Evolutionary conservation across 2,797 vertebrate genomes (phyloP).

Genomic region (Lophotriccus pileatus): DNA sequence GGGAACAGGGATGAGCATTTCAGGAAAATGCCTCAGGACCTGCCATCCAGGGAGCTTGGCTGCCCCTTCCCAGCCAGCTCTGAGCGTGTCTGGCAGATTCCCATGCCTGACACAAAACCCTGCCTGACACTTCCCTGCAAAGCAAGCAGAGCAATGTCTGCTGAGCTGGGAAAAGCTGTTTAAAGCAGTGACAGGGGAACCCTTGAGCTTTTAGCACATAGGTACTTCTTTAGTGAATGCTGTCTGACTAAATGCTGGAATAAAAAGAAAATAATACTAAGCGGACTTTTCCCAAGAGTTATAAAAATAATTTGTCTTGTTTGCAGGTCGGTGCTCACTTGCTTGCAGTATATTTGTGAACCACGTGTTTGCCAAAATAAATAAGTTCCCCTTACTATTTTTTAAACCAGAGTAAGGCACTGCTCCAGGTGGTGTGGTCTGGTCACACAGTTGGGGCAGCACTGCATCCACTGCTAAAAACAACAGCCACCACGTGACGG

Average conservation of each 20-base stretch:
- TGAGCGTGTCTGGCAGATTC: rapidly evolving
- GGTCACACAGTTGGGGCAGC: background rate
- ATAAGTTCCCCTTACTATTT: background rate
- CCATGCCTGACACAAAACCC: background rate
- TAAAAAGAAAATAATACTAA: background rate
- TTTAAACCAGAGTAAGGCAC: background rate
- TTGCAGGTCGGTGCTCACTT: background rate
- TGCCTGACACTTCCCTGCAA: background rate
- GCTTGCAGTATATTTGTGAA: background rate
- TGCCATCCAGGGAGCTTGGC: background rate
- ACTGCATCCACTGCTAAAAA: background rate
- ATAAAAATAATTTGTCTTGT: background rate
- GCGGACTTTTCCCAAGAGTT: background rate
- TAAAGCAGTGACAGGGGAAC: background rate
- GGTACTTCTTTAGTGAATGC: background rate
- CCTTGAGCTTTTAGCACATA: background rate
- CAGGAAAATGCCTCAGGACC: rapidly evolving
- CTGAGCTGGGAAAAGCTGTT: background rate
- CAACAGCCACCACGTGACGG: background rate
- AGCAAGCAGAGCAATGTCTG: background rate
- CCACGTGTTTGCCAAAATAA: background rate
- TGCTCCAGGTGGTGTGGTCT: background rate
- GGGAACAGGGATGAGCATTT: background rate
- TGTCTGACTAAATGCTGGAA: background rate
- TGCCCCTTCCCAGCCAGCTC: background rate